Conservation (phyloP, 64 coral and sea anemone genomes). For the Anthopleura sola region DNA sequence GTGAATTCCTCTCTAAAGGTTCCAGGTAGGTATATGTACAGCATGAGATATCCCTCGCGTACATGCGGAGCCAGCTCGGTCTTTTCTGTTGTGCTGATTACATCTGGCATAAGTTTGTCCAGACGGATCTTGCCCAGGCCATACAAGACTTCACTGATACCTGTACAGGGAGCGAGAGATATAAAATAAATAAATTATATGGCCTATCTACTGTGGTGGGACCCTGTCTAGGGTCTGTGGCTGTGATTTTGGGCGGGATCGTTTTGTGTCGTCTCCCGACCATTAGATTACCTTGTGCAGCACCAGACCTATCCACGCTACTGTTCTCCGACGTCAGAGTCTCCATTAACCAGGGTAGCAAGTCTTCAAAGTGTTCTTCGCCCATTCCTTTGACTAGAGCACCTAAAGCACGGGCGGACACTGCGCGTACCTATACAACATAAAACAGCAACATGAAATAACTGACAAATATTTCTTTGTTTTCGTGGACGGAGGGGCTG, state of each 20-base stretch:
- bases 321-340: conserved; percentile 74
- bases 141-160: conserved; percentile 92
- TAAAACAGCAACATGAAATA: background rate
- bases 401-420: conserved; percentile 91
- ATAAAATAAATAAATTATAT: background rate
- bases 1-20: conserved; percentile 82
- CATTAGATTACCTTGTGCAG: conserved; percentile 89
- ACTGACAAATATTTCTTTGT: background rate
- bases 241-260: no score
- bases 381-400: conserved; percentile 96
- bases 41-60: conserved; percentile 90
- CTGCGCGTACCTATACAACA: conserved; percentile 68
- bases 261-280: no score
- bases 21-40: conserved; percentile 92
- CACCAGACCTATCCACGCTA: conserved; percentile 92
- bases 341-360: conserved; percentile 94
- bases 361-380: conserved; percentile 89
- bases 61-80: conserved; percentile 80
- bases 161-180: conserved; percentile 20
- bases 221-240: no score
- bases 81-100: conserved; percentile 84
- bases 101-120: conserved; percentile 91
- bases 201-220: background rate
- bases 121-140: conserved; percentile 77
- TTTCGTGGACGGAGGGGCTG: no score